phyloP scores from a whole-genome alignment of 2,888 invertebrate species.

The Diplolepis rosae region DNA sequence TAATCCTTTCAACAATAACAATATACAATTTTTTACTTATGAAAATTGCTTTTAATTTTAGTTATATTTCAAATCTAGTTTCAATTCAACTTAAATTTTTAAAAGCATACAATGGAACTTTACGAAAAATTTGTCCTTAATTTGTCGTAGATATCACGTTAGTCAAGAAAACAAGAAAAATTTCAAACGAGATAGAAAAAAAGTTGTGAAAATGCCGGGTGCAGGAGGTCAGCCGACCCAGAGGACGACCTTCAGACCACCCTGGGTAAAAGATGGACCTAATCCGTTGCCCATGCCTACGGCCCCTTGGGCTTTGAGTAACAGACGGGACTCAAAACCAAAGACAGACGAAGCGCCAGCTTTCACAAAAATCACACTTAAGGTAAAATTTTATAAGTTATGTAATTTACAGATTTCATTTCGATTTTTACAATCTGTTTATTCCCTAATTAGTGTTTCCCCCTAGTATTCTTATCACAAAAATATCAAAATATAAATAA shows the following conservation, averaged over 20 bases:
- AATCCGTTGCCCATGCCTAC: constrained; percentile 77
- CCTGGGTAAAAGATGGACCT: constrained; percentile 84
- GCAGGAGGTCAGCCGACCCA: constrained; percentile 76
- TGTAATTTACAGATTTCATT: background rate
- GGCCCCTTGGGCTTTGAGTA: constrained; percentile 79
- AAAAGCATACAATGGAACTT: background rate
- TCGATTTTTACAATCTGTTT: too few species aligned
- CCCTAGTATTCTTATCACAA: background rate
- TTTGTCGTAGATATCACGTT: constrained; percentile 19
- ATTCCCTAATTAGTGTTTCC: too few species aligned
- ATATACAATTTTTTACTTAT: too few species aligned
- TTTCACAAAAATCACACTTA: constrained; percentile 69
- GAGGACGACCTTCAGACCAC: constrained; percentile 82
- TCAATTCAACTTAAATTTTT: too few species aligned
- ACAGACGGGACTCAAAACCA: constrained; percentile 68
- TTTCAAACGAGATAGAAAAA: constrained; percentile 15
- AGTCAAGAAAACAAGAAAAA: background rate
- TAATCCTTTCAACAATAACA: too few species aligned
- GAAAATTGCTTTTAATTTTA: too few species aligned
- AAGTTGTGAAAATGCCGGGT: constrained; percentile 68
- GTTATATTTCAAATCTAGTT: too few species aligned
- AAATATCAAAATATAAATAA: too few species aligned
- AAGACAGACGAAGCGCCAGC: constrained; percentile 68
- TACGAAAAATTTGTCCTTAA: background rate
- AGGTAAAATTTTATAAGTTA: constrained; percentile 55